Evolutionary conservation across 1,140 invertebrate genomes (phyloP).

Genomic region (Pogonognathellus flavescens): DNA sequence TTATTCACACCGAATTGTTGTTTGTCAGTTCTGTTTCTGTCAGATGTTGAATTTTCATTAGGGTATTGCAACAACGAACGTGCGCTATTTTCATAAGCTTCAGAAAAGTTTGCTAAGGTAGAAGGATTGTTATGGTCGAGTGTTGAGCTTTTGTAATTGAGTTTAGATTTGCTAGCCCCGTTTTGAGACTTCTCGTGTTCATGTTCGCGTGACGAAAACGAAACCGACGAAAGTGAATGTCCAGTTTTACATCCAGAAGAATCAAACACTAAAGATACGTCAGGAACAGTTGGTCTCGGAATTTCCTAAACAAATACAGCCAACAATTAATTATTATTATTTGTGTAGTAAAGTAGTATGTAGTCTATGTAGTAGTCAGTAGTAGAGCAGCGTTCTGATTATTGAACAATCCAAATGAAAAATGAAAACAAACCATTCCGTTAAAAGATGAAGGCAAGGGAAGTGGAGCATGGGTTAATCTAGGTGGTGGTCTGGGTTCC

Average conservation of each 20-base stretch:
- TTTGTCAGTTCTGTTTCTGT: not conserved
- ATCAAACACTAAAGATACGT: conserved; percentile 57
- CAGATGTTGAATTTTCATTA: not conserved
- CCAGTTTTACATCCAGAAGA: not conserved
- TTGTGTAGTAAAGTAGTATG: not conserved
- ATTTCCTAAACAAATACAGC: conserved; percentile 44
- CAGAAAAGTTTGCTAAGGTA: too few relatives aligned
- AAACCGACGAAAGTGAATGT: not conserved
- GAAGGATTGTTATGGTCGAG: not conserved
- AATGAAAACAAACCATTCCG: not conserved
- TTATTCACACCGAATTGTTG: not conserved
- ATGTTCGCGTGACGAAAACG: not conserved
- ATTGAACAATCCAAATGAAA: not conserved
- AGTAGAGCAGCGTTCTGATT: too few relatives aligned
- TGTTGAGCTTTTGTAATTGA: not conserved
- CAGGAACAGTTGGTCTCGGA: conserved; percentile 51
- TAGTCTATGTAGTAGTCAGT: too few relatives aligned
- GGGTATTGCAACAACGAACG: not conserved
- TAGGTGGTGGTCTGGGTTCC: not conserved
- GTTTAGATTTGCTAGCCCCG: not conserved
- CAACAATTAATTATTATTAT: not conserved
- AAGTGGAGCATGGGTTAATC: not conserved
- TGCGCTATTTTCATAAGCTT: too few relatives aligned
- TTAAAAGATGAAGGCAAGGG: not conserved
- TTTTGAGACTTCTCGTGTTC: not conserved